Conservation (phyloP, 2,797 vertebrate species). For the Pachyuromys duprasi region DNA sequence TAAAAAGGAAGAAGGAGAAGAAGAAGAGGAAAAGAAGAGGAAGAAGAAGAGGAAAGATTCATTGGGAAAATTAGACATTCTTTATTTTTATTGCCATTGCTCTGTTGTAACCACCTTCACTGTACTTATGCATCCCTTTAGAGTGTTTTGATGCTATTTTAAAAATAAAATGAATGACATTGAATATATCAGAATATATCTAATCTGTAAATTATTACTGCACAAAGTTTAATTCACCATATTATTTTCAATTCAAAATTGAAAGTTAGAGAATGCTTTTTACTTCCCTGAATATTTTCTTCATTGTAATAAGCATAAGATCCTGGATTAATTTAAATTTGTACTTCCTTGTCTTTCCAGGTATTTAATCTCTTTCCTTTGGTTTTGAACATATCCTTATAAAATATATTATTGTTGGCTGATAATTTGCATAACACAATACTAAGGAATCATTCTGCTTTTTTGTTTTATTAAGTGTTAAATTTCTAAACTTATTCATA, state of each 20-base stretch:
- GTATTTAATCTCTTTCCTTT: background rate
- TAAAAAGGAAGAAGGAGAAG: background rate
- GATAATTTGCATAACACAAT: background rate
- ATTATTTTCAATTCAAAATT: slow-evolving; percentile 10
- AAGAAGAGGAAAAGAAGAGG: background rate
- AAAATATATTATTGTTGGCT: background rate
- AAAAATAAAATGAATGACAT: background rate
- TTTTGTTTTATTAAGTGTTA: background rate
- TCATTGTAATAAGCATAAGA: background rate
- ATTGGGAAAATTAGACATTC: background rate
- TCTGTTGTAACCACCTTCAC: background rate
- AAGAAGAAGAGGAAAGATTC: background rate
- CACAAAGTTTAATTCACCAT: background rate
- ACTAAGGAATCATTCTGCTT: background rate
- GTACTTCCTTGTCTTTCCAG: background rate
- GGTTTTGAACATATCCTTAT: background rate
- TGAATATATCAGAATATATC: background rate
- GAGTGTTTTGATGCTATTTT: background rate
- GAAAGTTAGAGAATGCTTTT: background rate
- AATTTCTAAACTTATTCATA: background rate
- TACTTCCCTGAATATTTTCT: background rate
- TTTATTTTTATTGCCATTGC: background rate
- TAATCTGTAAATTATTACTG: background rate
- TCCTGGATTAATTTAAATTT: background rate
- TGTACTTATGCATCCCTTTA: background rate